Percentiles rank a stretch among this genome's conserved stretches.
These are phyloP conservation scores for Erethizon dorsatum DNA, from an alignment of 2,797 vertebrate species.

Conservation along the genomic window DNA sequence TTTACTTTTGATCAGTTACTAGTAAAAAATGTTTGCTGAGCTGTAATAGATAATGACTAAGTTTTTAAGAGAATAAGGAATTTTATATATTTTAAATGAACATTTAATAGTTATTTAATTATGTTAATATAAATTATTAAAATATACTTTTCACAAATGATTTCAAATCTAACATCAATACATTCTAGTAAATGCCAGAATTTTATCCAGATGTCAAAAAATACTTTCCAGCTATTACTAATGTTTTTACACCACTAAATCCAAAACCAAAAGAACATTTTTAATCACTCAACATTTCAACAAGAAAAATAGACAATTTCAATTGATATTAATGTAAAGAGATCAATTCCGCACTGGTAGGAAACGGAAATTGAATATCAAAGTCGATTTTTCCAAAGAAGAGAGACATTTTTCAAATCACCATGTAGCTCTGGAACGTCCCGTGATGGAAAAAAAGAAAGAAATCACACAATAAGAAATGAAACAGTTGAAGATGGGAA, in stretches of 20 bases:
- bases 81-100: slow-evolving; percentile 11
- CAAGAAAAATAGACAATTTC: slow-evolving; percentile 44
- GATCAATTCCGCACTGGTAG: slow-evolving; percentile 19
- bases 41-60: neutral
- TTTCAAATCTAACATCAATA: slow-evolving; percentile 53
- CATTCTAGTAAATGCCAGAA: slow-evolving; percentile 12
- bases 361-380: slow-evolving; percentile 42
- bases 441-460: neutral
- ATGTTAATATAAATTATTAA: slow-evolving; percentile 56
- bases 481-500: no score
- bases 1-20: neutral
- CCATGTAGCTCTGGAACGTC: slow-evolving; percentile 50
- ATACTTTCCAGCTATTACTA: neutral
- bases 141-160: slow-evolving; percentile 27
- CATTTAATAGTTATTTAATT: neutral
- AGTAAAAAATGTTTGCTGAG: neutral
- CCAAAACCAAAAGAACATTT: slow-evolving; percentile 59
- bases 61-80: slow-evolving; percentile 1
- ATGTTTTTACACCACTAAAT: slow-evolving; percentile 30
- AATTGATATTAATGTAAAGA: slow-evolving; percentile 49
- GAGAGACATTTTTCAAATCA: slow-evolving; percentile 65
- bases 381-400: slow-evolving; percentile 65
- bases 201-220: slow-evolving; percentile 34
- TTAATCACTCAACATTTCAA: neutral
- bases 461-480: neutral